These are phyloP conservation scores for Istiophorus platypterus DNA, from an alignment of 2,113 vertebrate genomes.

Conservation along the genomic window DNA sequence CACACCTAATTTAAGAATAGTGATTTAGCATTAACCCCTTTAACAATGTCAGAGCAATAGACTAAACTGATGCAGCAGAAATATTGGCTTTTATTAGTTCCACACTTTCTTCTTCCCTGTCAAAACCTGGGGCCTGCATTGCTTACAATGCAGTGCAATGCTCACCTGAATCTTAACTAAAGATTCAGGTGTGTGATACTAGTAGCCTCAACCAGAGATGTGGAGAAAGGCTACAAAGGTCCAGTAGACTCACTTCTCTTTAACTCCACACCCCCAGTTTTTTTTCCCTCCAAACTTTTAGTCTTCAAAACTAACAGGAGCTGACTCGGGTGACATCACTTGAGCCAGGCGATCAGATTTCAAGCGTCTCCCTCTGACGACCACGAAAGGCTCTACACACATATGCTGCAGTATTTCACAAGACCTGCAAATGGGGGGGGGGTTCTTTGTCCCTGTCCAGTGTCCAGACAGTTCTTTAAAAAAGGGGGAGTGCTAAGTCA, in stretches of 20 bases:
- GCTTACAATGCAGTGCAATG: background rate
- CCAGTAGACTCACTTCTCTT: background rate
- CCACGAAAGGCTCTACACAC: background rate
- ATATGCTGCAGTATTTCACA: background rate
- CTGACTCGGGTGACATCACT: background rate
- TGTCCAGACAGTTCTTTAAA: slow-evolving; percentile 39
- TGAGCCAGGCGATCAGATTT: background rate
- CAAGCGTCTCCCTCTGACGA: background rate
- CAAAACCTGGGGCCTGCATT: background rate
- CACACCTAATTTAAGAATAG: background rate
- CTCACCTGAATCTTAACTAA: background rate
- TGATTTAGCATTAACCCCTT: background rate
- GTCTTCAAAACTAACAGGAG: background rate
- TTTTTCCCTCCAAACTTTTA: background rate
- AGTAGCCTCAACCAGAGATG: background rate
- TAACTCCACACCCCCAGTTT: background rate
- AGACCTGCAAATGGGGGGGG: background rate
- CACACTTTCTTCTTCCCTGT: background rate
- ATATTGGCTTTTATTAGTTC: background rate
- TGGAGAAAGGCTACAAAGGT: background rate
- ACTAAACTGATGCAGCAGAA: background rate
- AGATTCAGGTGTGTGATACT: background rate
- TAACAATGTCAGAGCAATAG: background rate
- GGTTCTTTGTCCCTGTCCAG: slow-evolving; percentile 17
- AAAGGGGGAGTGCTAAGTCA: background rate